Percentiles rank a stretch among this genome's conserved stretches.
phyloP scores from a whole-genome alignment of 2,797 vertebrate genomes.

The Myioborus melanocephalus region DNA sequence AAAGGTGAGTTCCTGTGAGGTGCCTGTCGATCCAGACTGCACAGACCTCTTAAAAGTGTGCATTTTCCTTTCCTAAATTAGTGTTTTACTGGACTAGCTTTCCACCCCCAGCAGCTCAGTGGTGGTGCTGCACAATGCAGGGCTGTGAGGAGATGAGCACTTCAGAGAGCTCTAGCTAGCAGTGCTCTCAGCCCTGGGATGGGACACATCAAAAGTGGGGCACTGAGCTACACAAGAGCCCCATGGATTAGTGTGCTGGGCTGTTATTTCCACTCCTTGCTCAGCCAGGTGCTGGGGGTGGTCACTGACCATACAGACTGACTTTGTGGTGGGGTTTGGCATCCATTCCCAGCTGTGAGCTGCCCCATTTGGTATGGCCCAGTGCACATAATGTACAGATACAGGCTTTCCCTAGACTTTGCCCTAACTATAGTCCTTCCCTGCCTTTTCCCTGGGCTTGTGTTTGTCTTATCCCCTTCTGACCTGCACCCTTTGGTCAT shows the following conservation, averaged over 20 bases:
- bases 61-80: neutral
- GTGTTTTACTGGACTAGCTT: neutral
- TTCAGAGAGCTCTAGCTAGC: neutral
- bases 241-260: neutral
- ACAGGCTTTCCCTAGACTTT: neutral
- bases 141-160: neutral
- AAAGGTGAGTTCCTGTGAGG: conserved; percentile 72
- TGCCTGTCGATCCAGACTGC: neutral
- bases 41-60: neutral
- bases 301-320: neutral
- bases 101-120: neutral
- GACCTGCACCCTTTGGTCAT: neutral
- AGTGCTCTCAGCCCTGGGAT: neutral
- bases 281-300: neutral
- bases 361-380: neutral
- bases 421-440: neutral
- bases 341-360: neutral
- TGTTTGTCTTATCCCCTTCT: neutral
- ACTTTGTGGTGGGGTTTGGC: neutral
- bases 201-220: neutral
- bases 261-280: neutral
- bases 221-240: neutral
- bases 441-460: neutral
- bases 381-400: neutral
- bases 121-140: neutral